phyloP scores from a whole-genome alignment of 2,888 invertebrate species.

The Polyploca ridens region DNA sequence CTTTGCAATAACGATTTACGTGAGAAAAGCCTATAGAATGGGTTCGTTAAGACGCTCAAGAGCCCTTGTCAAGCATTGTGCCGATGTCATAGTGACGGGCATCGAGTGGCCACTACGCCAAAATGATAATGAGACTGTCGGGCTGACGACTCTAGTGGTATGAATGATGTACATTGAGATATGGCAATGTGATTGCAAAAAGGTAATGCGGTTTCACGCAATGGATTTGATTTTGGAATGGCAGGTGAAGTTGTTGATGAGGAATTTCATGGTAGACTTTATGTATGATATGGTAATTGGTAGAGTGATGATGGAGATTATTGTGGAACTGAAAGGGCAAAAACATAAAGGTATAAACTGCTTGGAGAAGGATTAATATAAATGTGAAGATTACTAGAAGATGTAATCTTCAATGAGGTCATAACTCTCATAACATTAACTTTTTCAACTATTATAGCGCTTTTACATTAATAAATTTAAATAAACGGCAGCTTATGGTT shows the following conservation, averaged over 20 bases:
- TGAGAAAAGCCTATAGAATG: constrained; percentile 79
- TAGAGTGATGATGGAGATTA: neutral
- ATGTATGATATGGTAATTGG: neutral
- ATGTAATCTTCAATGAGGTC: neutral
- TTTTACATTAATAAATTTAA: neutral
- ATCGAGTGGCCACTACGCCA: constrained; percentile 60
- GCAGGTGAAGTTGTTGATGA: neutral
- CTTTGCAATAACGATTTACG: constrained; percentile 66
- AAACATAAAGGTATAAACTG: neutral
- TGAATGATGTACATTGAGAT: constrained; percentile 37
- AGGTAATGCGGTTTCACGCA: constrained; percentile 28
- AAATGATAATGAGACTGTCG: constrained; percentile 63
- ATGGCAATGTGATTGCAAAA: constrained; percentile 43
- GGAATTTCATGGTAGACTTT: neutral
- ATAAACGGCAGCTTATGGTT: neutral
- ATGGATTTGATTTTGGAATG: constrained; percentile 29
- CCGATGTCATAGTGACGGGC: constrained; percentile 66
- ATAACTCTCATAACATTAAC: neutral
- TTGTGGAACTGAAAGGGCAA: neutral
- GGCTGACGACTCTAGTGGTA: constrained; percentile 23
- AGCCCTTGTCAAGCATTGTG: constrained; percentile 70
- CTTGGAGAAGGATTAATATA: neutral
- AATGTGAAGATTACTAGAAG: neutral
- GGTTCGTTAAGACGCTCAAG: constrained; percentile 79
- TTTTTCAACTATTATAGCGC: neutral